A percentile compares a stretch with the other conserved stretches of the same genome.
Conservation (phyloP, 2,888 invertebrate species). For the Nebria salina region DNA sequence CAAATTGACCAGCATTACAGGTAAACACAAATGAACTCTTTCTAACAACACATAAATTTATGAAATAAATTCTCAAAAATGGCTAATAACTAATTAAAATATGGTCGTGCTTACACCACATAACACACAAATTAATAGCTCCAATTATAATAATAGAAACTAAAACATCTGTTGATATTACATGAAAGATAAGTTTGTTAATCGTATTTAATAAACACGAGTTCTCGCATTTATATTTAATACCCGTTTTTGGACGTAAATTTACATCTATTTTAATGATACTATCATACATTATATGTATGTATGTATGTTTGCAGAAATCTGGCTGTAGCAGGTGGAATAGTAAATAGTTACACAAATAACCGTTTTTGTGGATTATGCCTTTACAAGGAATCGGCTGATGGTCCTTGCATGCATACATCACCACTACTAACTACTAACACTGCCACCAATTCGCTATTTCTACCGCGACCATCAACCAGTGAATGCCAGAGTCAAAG, state of each 20-base stretch:
- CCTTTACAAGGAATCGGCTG: slow-evolving; percentile 54
- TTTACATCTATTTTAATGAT: background rate
- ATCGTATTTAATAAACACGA: background rate
- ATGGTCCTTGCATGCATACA: slow-evolving; percentile 47
- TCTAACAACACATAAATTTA: too few relatives aligned
- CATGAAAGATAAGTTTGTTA: background rate
- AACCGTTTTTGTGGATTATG: slow-evolving; percentile 55
- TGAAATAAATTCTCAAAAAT: too few relatives aligned
- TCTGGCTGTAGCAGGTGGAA: slow-evolving; percentile 56
- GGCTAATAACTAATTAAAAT: background rate
- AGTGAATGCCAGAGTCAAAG: slow-evolving; percentile 23
- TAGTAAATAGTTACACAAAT: slow-evolving; percentile 54
- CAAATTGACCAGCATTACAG: slow-evolving; percentile 94
- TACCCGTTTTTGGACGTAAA: background rate
- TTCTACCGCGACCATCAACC: slow-evolving; percentile 31
- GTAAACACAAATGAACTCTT: slow-evolving; percentile 63
- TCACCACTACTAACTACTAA: slow-evolving; percentile 7
- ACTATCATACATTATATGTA: too few relatives aligned
- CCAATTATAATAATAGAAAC: background rate
- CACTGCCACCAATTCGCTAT: slow-evolving; percentile 26
- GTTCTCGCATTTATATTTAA: background rate
- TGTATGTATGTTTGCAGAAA: slow-evolving; percentile 51
- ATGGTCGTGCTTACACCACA: background rate
- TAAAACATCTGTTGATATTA: background rate
- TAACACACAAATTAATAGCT: background rate